A percentile compares a stretch with the other conserved stretches of the same genome.
Evolutionary conservation across 2,797 vertebrate genomes (phyloP).

Genomic region (Aselliscus stoliczkanus): DNA sequence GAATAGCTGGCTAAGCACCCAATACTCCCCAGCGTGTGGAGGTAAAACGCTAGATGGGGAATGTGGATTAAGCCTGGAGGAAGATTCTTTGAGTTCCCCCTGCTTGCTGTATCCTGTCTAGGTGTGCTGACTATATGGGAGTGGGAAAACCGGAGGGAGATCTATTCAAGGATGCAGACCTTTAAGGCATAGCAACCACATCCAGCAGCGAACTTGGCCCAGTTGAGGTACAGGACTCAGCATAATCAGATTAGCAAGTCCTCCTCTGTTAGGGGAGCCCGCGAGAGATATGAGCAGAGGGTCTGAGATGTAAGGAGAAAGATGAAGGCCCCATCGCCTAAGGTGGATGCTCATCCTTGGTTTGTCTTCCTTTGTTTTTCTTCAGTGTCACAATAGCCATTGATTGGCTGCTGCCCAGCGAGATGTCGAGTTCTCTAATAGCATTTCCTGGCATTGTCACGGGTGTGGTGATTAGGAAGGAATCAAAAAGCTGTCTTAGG

Average conservation of each 20-base stretch:
- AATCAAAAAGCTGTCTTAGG: background rate
- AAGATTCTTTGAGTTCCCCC: background rate
- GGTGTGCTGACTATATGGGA: background rate
- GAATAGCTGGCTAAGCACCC: conserved; percentile 43
- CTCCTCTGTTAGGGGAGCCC: background rate
- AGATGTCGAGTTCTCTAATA: background rate
- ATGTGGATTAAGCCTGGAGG: background rate
- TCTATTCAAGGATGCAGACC: background rate
- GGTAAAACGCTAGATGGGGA: background rate
- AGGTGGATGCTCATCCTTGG: background rate
- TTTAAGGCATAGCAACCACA: background rate
- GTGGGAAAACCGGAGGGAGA: background rate
- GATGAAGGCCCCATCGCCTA: background rate
- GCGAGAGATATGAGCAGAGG: too few relatives aligned
- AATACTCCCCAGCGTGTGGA: background rate
- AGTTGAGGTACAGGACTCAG: background rate
- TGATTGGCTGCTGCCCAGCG: background rate
- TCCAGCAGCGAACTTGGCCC: background rate
- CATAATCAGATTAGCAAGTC: background rate
- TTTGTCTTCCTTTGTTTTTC: background rate
- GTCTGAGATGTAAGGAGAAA: background rate
- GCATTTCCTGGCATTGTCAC: background rate
- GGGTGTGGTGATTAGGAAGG: background rate
- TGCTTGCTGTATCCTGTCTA: background rate
- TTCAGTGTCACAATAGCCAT: background rate